Evolutionary conservation across 2,113 vertebrate species (phyloP).

Genomic region (Nicator chloris): DNA sequence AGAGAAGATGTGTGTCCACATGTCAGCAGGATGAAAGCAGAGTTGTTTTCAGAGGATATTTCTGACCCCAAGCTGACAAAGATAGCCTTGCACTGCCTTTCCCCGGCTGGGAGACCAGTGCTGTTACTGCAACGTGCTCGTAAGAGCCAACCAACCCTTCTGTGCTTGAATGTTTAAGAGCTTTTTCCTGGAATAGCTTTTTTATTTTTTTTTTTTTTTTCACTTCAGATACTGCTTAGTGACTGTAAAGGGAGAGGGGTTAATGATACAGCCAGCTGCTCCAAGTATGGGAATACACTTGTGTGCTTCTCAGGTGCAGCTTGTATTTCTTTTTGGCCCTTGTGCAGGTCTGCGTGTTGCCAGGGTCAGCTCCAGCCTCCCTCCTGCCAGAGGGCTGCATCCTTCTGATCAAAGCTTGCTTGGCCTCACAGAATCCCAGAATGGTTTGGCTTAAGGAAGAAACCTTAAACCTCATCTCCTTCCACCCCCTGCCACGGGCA

Average conservation of each 20-base stretch:
- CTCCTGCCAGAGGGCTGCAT: neutral
- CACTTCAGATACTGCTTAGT: neutral
- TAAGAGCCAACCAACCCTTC: neutral
- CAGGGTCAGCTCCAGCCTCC: neutral
- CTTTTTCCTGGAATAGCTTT: neutral
- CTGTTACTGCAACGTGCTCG: accelerated
- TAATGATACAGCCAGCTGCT: neutral
- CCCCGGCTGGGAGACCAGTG: neutral
- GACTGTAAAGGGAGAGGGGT: neutral
- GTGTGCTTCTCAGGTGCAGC: neutral
- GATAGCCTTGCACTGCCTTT: neutral
- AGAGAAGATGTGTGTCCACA: neutral
- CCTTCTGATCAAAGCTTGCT: neutral
- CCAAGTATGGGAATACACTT: neutral
- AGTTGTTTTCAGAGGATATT: neutral
- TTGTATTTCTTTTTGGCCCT: neutral
- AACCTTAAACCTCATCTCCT: neutral
- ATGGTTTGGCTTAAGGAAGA: neutral
- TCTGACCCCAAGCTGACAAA: neutral
- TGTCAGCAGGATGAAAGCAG: neutral
- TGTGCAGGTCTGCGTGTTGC: neutral
- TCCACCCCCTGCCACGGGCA: neutral
- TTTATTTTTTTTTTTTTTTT: neutral
- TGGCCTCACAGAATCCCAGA: neutral
- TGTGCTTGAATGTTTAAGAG: neutral